Percentiles rank a stretch among this genome's conserved stretches.
Conservation (phyloP, 2,888 invertebrate species). For the Oeneis ivallda region DNA sequence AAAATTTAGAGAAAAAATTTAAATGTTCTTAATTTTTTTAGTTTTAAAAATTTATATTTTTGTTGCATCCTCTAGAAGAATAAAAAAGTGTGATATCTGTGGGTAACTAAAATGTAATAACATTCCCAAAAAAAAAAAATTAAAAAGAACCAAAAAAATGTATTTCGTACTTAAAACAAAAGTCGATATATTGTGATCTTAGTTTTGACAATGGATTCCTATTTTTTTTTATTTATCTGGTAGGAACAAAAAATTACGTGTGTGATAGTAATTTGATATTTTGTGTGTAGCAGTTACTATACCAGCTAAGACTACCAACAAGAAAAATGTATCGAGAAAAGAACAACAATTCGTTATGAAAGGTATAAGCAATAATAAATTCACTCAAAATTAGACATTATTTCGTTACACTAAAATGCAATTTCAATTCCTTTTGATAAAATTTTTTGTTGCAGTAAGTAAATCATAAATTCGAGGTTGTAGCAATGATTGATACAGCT, state of each 20-base stretch:
- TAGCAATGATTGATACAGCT: too few species aligned
- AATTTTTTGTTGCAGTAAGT: background rate
- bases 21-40: background rate
- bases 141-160: slow-evolving; percentile 20
- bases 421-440: background rate
- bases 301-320: too few species aligned
- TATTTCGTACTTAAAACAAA: slow-evolving; percentile 30
- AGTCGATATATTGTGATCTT: slow-evolving; percentile 30
- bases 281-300: too few species aligned
- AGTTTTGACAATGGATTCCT: slow-evolving; percentile 10
- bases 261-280: background rate
- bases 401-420: too few species aligned
- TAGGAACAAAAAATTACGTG: background rate
- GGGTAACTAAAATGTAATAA: slow-evolving; percentile 11
- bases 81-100: slow-evolving; percentile 21
- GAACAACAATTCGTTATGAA: too few species aligned
- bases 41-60: background rate
- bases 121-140: slow-evolving; percentile 30
- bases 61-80: slow-evolving; percentile 2
- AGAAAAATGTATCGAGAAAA: too few species aligned
- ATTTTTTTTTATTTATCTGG: slow-evolving; percentile 5
- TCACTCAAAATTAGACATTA: too few species aligned
- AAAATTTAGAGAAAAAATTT: background rate
- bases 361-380: too few species aligned
- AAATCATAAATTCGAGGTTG: too few species aligned